These are phyloP conservation scores for Hydractinia symbiolongicarpus DNA, from an alignment of 30 jellyfish, hydroid and myxozoan genomes.

Conservation along the genomic window DNA sequence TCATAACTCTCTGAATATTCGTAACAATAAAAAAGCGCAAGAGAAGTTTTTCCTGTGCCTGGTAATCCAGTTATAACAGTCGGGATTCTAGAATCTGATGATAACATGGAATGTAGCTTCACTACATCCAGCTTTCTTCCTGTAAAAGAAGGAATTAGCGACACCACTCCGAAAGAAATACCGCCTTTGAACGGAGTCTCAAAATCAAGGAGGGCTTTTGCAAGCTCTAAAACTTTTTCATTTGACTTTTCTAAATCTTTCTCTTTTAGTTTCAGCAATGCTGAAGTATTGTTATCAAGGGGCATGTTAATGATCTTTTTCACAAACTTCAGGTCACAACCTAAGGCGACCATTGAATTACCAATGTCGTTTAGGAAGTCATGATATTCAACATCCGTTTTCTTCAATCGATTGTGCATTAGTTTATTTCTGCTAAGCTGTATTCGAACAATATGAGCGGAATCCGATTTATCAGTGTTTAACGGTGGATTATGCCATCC, in stretches of 20 bases:
- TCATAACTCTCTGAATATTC: constrained; percentile 22
- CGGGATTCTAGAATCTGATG: not conserved
- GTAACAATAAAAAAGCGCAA: constrained; percentile 43
- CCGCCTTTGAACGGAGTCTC: not conserved
- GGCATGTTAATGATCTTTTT: not conserved
- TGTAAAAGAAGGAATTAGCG: constrained; percentile 7
- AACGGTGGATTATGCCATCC: not conserved
- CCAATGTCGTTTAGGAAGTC: not conserved
- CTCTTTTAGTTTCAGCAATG: not conserved
- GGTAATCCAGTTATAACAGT: constrained; percentile 47
- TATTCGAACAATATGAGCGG: constrained; percentile 9
- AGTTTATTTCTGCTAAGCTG: constrained; percentile 1
- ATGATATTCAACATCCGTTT: not conserved
- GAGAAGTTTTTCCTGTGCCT: constrained; percentile 51
- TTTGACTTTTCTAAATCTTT: not conserved
- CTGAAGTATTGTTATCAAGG: constrained; percentile 1
- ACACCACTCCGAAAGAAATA: not conserved
- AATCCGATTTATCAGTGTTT: not conserved
- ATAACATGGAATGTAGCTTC: not conserved
- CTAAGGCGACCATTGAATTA: constrained; percentile 6
- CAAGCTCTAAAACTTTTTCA: not conserved
- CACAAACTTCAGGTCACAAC: not conserved
- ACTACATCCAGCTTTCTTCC: not conserved
- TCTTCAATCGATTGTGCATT: not conserved
- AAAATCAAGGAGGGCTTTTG: not conserved